A percentile compares a stretch with the other conserved stretches of the same genome.
These are phyloP conservation scores for Lepidonotus clava DNA, from an alignment of 2,888 invertebrate species.

Conservation along the genomic window DNA sequence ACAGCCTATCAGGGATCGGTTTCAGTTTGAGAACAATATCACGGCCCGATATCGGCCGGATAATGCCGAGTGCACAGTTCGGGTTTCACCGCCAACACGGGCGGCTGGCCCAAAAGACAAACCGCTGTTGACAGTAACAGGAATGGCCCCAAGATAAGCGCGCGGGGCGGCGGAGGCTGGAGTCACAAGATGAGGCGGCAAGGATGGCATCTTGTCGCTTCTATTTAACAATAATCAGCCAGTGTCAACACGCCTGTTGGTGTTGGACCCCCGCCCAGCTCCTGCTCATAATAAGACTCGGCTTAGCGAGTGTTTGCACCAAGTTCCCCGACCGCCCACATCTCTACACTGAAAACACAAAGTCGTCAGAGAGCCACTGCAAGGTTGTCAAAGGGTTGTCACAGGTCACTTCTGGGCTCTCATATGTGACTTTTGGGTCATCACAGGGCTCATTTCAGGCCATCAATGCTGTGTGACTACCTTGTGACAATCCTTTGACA, in stretches of 20 bases:
- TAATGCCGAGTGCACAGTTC: constrained; percentile 37
- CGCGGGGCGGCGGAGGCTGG: not conserved
- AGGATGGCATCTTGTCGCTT: constrained; percentile 50
- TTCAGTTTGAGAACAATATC: constrained; percentile 22
- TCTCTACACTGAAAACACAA: no score
- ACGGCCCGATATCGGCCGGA: not conserved
- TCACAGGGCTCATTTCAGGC: no score
- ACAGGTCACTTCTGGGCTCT: no score
- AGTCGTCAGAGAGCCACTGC: no score
- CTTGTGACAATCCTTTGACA: no score
- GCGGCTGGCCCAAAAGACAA: constrained; percentile 42
- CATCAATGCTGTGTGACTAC: no score
- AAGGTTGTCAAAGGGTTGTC: no score
- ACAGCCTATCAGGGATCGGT: constrained; percentile 17
- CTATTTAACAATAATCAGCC: constrained; percentile 52
- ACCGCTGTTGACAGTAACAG: constrained; percentile 53
- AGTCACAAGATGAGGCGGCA: constrained; percentile 50
- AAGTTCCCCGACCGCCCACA: not conserved
- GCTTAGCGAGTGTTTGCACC: constrained; percentile 41
- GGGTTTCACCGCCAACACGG: constrained; percentile 30
- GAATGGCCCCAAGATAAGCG: constrained; percentile 45
- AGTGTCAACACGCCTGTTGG: constrained; percentile 52
- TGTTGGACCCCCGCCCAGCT: constrained; percentile 23
- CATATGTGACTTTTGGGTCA: no score
- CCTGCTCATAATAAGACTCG: constrained; percentile 39